phyloP scores from a whole-genome alignment of 1,140 invertebrate species.

The Metaphire vulgaris region DNA sequence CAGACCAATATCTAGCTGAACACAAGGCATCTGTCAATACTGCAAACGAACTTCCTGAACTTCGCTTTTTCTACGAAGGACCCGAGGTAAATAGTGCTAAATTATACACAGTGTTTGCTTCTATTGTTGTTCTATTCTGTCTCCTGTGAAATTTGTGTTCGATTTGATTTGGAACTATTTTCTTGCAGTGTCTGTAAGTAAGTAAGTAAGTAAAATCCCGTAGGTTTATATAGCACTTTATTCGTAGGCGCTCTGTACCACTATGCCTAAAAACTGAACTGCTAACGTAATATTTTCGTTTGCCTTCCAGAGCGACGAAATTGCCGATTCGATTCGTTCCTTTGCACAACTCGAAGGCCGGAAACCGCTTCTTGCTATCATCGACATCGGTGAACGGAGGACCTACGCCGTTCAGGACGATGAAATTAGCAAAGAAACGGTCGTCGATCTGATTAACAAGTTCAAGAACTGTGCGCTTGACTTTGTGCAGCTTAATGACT shows the following conservation, averaged over 20 bases:
- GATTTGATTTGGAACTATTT: no score
- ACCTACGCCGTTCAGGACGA: slow-evolving; percentile 2
- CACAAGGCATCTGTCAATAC: background rate
- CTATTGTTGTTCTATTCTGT: no score
- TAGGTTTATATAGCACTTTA: no score
- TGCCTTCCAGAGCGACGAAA: slow-evolving; percentile 5
- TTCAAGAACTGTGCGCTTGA: slow-evolving; percentile 8
- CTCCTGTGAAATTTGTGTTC: no score
- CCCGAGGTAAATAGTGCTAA: background rate
- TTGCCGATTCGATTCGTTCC: slow-evolving; percentile 13
- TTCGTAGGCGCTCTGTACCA: no score
- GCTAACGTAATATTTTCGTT: no score
- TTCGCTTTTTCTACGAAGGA: slow-evolving; percentile 18
- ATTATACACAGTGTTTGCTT: no score
- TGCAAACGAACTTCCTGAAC: background rate
- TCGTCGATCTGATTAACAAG: background rate
- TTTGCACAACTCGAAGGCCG: slow-evolving; percentile 10
- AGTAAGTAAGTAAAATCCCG: no score
- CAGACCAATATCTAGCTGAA: slow-evolving; percentile 8
- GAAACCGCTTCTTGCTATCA: slow-evolving; percentile 2
- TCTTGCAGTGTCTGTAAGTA: no score
- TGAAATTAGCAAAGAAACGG: slow-evolving; percentile 11
- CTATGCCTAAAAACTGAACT: no score
- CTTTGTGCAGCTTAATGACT: background rate
- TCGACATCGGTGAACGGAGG: slow-evolving; percentile 8